Evolutionary conservation across 2,888 invertebrate species (phyloP).

Genomic region (Cyclophora albipunctata): DNA sequence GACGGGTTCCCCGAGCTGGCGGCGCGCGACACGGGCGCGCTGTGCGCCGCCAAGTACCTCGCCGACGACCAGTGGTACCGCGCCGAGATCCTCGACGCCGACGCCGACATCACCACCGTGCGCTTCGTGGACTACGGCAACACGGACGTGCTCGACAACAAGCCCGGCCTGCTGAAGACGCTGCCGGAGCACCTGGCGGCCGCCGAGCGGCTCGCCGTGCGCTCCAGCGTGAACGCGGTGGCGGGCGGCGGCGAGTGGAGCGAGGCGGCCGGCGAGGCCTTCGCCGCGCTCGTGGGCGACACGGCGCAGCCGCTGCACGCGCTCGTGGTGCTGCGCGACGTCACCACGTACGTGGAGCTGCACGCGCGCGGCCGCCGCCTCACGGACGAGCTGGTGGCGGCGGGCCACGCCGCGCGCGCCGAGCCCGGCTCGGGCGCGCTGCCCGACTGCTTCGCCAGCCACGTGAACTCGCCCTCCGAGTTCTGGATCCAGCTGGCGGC

Average conservation of each 20-base stretch:
- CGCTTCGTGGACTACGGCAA: slow-evolving; percentile 88
- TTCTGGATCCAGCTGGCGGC: slow-evolving; percentile 87
- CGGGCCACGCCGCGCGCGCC: slow-evolving; percentile 73
- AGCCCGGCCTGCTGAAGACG: slow-evolving; percentile 75
- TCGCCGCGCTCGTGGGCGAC: slow-evolving; percentile 65
- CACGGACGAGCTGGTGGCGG: slow-evolving; percentile 75
- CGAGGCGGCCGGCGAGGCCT: slow-evolving; percentile 76
- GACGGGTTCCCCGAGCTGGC: slow-evolving; percentile 68
- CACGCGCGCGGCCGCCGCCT: slow-evolving; percentile 77
- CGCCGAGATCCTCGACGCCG: slow-evolving; percentile 88
- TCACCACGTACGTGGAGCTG: slow-evolving; percentile 79
- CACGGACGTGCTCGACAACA: slow-evolving; percentile 82
- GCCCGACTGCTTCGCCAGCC: slow-evolving; percentile 82
- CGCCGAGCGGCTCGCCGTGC: slow-evolving; percentile 74
- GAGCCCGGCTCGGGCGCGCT: slow-evolving; percentile 70
- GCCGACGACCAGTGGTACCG: slow-evolving; percentile 94
- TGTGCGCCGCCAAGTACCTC: slow-evolving; percentile 86
- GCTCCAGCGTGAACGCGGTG: slow-evolving; percentile 80
- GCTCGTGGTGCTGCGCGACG: slow-evolving; percentile 74
- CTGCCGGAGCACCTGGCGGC: slow-evolving; percentile 76
- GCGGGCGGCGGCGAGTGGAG: slow-evolving; percentile 80
- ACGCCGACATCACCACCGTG: slow-evolving; percentile 83
- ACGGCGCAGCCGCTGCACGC: slow-evolving; percentile 67
- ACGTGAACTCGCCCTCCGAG: slow-evolving; percentile 82
- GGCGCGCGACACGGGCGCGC: slow-evolving; percentile 75